Conservation (phyloP, 2,113 vertebrate species). For the Typhlomys cinereus region DNA sequence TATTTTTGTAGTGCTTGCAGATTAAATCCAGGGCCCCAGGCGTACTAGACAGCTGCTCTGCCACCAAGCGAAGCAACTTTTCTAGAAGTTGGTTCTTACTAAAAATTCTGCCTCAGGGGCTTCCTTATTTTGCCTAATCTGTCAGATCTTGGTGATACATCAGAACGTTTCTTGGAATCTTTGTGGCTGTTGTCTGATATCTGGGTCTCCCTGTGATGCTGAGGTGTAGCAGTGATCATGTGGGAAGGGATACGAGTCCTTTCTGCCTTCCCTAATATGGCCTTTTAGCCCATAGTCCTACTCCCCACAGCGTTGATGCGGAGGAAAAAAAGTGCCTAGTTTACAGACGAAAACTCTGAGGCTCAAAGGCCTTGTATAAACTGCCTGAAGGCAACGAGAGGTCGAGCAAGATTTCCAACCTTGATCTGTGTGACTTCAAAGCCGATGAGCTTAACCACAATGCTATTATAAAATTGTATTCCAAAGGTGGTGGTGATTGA, state of each 20-base stretch:
- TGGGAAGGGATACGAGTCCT: background rate
- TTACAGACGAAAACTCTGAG: background rate
- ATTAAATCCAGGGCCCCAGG: background rate
- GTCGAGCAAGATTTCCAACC: background rate
- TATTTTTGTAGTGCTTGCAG: background rate
- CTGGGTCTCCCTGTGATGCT: no score
- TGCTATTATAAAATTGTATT: background rate
- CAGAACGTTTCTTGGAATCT: background rate
- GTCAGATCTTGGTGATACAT: no score
- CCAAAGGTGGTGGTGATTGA: background rate
- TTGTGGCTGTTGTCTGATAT: no score
- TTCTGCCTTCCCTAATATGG: background rate
- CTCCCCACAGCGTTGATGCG: background rate
- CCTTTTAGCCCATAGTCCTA: background rate
- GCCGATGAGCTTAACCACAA: background rate
- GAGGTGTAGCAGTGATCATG: background rate
- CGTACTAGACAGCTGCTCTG: background rate
- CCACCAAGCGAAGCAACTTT: background rate
- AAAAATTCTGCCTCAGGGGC: background rate
- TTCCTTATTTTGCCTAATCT: background rate
- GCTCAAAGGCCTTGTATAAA: background rate
- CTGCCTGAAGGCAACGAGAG: constrained; percentile 26
- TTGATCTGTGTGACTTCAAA: constrained; percentile 53
- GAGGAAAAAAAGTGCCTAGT: background rate
- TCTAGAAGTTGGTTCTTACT: background rate